Evolutionary conservation across 2,888 invertebrate species (phyloP), one percentile per base, ranked within the genome.

Genomic region (Meghimatium bilineatum): DNA sequence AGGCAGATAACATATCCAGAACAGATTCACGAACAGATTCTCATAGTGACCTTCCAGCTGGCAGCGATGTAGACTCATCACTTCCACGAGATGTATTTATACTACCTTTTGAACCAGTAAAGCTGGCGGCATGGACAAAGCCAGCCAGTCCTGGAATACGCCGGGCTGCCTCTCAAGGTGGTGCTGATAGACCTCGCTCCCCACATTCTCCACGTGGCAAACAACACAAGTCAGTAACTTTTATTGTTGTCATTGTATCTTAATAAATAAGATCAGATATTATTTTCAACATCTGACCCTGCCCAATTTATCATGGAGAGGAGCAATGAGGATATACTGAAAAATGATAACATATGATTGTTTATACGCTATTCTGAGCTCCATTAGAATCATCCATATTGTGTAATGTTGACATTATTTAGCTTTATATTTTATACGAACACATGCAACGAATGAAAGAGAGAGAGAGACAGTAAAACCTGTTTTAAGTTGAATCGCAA

Each of bases 171-270:
- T 84, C 85, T 23, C 77, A 34, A 49, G 77, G 67, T 34, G 76
- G 76, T 29, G 66, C 87, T 79, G 44, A 78, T 72, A 38, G 80
- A 72, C 71, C 87, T 86, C 36, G 87, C 85, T 79, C 84, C 29
- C 83, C 85, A 12, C 76, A 82, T 49, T 82, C 88, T 0, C 87
- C 86, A 26, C 88, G 91, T 91, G 95, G 95, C 85, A 95, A 96
- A 94, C 95, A 95, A 63, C 83, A 83, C 72, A 83, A 63, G 83
- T 83, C 20, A 56, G 76, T 76, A 81, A 34, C 14, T 32, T 2
- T 74, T 66, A 63, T 66, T 66, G 66, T 66, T 66, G 17, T n/a
- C n/a, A 63, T 23, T 56, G 56, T 23, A 14, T 56, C 56, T 56
- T 17, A 20, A 56, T 56, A 17, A 56, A 23, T 56, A 17, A 56